A percentile compares a stretch with the other conserved stretches of the same genome.
These are phyloP conservation scores for Octodonta nipae DNA, from an alignment of 2,888 invertebrate species.

Conservation along the genomic window DNA sequence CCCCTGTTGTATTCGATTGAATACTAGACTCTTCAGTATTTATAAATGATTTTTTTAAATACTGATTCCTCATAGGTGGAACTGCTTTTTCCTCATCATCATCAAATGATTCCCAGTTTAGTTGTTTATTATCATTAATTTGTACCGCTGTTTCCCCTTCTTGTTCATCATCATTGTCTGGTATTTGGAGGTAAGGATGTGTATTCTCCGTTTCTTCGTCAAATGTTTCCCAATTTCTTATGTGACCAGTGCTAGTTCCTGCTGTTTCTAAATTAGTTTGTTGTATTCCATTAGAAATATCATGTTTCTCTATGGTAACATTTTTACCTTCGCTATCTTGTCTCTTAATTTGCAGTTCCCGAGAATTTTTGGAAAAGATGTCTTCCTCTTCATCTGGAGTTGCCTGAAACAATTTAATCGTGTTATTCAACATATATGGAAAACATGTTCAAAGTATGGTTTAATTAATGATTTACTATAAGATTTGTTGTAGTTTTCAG, in stretches of 20 bases:
- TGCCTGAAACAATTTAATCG: conserved; percentile 20
- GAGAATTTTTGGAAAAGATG: conserved; percentile 37
- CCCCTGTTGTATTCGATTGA: neutral
- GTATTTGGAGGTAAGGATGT: too few species aligned
- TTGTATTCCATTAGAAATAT: conserved; percentile 10
- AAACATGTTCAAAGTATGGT: too few species aligned
- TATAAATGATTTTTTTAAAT: conserved; percentile 17
- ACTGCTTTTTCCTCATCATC: conserved; percentile 10
- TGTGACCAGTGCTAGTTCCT: neutral
- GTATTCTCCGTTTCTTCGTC: conserved; percentile 19
- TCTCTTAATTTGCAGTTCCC: conserved; percentile 26
- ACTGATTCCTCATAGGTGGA: conserved; percentile 9
- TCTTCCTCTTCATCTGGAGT: conserved; percentile 39
- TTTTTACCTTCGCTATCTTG: conserved; percentile 17
- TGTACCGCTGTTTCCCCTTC: conserved; percentile 8
- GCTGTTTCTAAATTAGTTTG: neutral
- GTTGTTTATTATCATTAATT: conserved; percentile 17
- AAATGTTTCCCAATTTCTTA: conserved; percentile 22
- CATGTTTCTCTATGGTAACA: conserved; percentile 18
- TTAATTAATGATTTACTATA: too few species aligned
- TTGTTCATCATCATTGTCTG: conserved; percentile 15
- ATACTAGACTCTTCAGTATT: neutral
- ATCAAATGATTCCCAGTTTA: conserved; percentile 21
- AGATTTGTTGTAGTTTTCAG: too few species aligned
- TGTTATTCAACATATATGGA: too few species aligned